Evolutionary conservation across 2,797 vertebrate genomes (phyloP), one percentile per base, ranked within the genome.

Genomic region (Triplophysa yarkandensis): DNA sequence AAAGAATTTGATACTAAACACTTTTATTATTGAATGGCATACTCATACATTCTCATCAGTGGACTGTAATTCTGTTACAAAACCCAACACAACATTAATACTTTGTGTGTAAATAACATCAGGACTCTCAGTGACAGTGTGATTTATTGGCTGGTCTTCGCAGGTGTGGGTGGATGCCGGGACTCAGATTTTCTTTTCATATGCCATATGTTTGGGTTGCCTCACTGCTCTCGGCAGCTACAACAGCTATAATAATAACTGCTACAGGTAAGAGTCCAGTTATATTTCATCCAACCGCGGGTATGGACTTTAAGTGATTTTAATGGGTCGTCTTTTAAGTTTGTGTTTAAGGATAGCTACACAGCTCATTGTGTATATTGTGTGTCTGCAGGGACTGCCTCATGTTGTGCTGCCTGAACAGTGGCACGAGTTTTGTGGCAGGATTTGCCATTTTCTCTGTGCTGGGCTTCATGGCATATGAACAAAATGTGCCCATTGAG

Each of bases 381-480:
- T 71, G 27, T 79, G 30, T 79, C 78, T 77, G 36, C 89, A 99
- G 97, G 89, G 98, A 99, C 88, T 99, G 98, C 85, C 68, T 99
- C 87, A 93, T 99, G 94, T 91, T 99, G 81, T 99, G 98, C 81
- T 99, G 97, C 84, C 89, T 99, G 84, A 99, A 99, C 92, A 99
- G 98, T 1, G 98, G 98, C 74, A 99, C 98, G 84, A 99, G 98
- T 87, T 99, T 99, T 17, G 88, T 99, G 72, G 98, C 98, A 52
- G 98, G 97, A 77, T 99, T 99, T 79, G 98, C 98, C 72, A 99
- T 99, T 89, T 99, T 99, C 91, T 99, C 98, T 1, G 97, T 99
- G 80, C 91, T 99, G 86, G 98, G 98, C 79, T 99, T 99, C 87
- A 99, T 99, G 98, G 97, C 98, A 6, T 97, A 92, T 0, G 98